Evolutionary conservation across 1,140 invertebrate genomes (phyloP), one percentile per base, ranked within the genome.

Genomic region (Caerostris darwini): DNA sequence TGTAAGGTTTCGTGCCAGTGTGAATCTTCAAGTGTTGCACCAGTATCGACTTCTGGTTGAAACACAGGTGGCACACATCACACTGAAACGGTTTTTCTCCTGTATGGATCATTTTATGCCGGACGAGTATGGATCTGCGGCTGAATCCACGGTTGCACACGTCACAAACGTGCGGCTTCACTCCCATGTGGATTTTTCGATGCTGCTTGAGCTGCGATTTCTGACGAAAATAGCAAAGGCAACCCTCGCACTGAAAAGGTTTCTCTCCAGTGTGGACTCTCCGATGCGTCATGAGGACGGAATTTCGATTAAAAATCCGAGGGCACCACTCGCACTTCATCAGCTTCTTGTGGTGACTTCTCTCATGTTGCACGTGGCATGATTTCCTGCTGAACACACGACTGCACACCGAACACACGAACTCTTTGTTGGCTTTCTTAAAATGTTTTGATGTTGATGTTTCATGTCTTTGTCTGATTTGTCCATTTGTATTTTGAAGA

Each of bases 281-380:
- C 96, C 98, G 97, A 95, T 99, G 98, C 95, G 98, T 98, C 77
- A 98, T 97, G 7, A 99, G 96, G 96, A 98, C 98, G 95, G 98
- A 98, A 83, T 98, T 98, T 17, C 98, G 97, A 95, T 98, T 98
- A 96, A 99, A 98, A 77, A 97, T 97, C 96, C 99, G 98, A 86
- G 97, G 97, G 96, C 98, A 99, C 91, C 98, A 97, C 95, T 97
- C 97, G 96, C 98, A 99, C 94, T 97, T 98, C 95, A 98, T 98
- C 83, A 97, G 97, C 96, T 99, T 99, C 91, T 97, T 98, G 96
- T 98, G 56, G 50, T 94, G 93, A 34, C 64, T 71, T 8, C 61
- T 53, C 50, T 81, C 93, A 14, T 94, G 93, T 7, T 88, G 71
- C 5, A 58, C 34, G 19, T 69, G 57, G 34, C 69, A 34, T 2